Evolutionary conservation across 2,888 invertebrate species (phyloP).

Genomic region (Scaeva pyrastri): DNA sequence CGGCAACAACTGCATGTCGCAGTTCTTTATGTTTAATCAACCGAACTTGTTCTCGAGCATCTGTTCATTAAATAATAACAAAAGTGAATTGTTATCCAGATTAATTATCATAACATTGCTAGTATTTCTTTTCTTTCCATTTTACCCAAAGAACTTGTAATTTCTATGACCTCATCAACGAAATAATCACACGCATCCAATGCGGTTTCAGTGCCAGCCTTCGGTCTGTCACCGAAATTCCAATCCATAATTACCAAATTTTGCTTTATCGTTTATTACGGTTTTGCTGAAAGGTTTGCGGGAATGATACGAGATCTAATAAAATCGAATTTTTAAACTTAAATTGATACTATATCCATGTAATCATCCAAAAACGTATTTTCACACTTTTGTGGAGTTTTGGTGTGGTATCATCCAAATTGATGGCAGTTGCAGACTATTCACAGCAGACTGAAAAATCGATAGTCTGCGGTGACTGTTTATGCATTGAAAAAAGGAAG

Average conservation of each 20-base stretch:
- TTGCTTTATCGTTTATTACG: slow-evolving; percentile 2
- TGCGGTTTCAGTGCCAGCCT: slow-evolving; percentile 86
- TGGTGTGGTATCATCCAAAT: slow-evolving; percentile 25
- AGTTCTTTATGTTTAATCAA: slow-evolving; percentile 90
- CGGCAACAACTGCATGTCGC: slow-evolving; percentile 90
- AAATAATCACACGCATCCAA: slow-evolving; percentile 90
- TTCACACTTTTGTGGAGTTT: background rate
- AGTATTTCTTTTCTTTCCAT: slow-evolving; percentile 1
- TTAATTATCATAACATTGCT: slow-evolving; percentile 1
- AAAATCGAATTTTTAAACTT: slow-evolving; percentile 20
- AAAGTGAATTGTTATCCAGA: slow-evolving; percentile 12
- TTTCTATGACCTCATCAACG: slow-evolving; percentile 87
- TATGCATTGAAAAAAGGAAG: slow-evolving; percentile 37
- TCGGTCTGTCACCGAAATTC: slow-evolving; percentile 83
- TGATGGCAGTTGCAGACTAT: slow-evolving; percentile 53
- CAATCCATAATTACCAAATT: slow-evolving; percentile 80
- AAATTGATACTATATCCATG: slow-evolving; percentile 9
- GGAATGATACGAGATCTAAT: slow-evolving; percentile 22
- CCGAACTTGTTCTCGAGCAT: slow-evolving; percentile 88
- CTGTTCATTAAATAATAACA: slow-evolving; percentile 75
- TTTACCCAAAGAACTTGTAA: slow-evolving; percentile 85
- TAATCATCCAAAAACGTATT: slow-evolving; percentile 19
- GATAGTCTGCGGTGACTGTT: slow-evolving; percentile 39
- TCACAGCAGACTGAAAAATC: slow-evolving; percentile 60
- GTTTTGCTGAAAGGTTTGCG: slow-evolving; percentile 19